These are phyloP conservation scores for Clarias fuscus DNA, from an alignment of 2,797 vertebrate species.

Conservation along the genomic window DNA sequence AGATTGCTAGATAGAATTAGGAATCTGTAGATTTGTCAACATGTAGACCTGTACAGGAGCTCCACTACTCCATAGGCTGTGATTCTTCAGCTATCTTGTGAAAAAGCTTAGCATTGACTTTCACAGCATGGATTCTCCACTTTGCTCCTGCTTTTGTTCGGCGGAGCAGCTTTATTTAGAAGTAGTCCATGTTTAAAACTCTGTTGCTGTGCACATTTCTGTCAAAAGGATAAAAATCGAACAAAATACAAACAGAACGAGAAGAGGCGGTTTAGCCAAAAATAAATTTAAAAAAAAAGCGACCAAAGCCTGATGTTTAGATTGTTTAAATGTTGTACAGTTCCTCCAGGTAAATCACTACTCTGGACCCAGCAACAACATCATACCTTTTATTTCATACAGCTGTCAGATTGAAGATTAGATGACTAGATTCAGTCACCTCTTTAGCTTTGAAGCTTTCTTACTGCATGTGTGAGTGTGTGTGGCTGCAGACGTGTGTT, in stretches of 20 bases:
- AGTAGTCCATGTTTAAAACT: constrained; percentile 47
- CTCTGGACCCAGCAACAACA: constrained; percentile 84
- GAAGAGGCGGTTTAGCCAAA: constrained; percentile 60
- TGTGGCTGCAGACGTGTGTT: not conserved
- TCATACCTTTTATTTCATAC: constrained; percentile 79
- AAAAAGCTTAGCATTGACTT: not conserved
- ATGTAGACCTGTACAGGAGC: constrained; percentile 9
- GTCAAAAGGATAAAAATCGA: not conserved
- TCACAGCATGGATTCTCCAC: constrained; percentile 24
- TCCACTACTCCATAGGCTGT: not conserved
- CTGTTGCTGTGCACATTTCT: constrained; percentile 59
- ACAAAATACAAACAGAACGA: not conserved
- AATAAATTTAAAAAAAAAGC: no score
- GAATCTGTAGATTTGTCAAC: not conserved
- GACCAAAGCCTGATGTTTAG: constrained; percentile 73
- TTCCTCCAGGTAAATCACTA: constrained; percentile 75
- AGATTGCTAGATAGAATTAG: constrained; percentile 10
- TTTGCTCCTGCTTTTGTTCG: constrained; percentile 56
- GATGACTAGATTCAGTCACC: constrained; percentile 68
- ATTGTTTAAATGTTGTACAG: constrained; percentile 72
- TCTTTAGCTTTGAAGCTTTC: constrained; percentile 69
- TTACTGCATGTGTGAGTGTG: constrained; percentile 55
- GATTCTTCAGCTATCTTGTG: not conserved
- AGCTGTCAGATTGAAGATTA: constrained; percentile 70
- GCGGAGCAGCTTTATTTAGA: constrained; percentile 61